Percentiles rank a stretch among this genome's conserved stretches.
Conservation (phyloP, 2,888 invertebrate genomes). For the Caradrina kadenii region DNA sequence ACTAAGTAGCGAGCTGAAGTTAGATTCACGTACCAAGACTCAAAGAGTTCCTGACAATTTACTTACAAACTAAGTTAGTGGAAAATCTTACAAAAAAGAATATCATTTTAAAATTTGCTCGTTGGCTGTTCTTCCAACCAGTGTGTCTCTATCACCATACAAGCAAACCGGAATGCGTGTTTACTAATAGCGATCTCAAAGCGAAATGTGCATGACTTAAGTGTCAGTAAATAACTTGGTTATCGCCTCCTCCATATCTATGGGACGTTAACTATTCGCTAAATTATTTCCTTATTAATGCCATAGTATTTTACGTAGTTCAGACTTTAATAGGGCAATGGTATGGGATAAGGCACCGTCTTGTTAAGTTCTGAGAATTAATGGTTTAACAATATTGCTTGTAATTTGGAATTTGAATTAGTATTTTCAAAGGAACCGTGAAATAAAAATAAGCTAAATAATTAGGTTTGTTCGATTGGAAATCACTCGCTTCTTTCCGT, state of each 20-base stretch:
- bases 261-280: slow-evolving; percentile 49
- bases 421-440: background rate
- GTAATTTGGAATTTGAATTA: background rate
- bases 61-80: too few relatives aligned
- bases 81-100: too few relatives aligned
- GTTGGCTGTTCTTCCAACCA: background rate
- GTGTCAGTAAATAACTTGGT: slow-evolving; percentile 60
- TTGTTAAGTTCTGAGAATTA: slow-evolving; percentile 7
- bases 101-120: background rate
- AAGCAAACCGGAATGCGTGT: slow-evolving; percentile 35
- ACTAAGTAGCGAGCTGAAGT: too few relatives aligned
- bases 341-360: background rate
- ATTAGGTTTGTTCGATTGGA: background rate
- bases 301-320: slow-evolving; percentile 29
- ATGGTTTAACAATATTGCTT: background rate
- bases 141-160: slow-evolving; percentile 14
- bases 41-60: too few relatives aligned
- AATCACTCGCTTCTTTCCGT: too few relatives aligned
- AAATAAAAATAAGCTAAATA: background rate
- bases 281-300: slow-evolving; percentile 64
- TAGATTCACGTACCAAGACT: too few relatives aligned
- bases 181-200: slow-evolving; percentile 45
- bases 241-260: slow-evolving; percentile 49
- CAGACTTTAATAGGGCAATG: slow-evolving; percentile 30
- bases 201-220: slow-evolving; percentile 40